A percentile compares a stretch with the other conserved stretches of the same genome.
phyloP scores from a whole-genome alignment of 2,113 vertebrate species.

The Falcunculus frontatus region DNA sequence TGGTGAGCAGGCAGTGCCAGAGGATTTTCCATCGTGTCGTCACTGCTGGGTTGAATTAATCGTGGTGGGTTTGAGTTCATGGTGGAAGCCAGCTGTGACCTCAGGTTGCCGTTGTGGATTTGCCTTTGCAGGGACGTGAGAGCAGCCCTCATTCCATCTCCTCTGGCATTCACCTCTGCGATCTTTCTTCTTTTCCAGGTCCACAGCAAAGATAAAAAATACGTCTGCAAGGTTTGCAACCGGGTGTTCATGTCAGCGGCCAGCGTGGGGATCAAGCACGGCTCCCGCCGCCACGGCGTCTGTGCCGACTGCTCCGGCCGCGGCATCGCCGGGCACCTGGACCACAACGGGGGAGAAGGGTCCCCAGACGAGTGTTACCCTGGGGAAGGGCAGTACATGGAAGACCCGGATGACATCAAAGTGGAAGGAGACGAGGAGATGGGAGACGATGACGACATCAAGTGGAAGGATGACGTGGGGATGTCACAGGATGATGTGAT shows the following conservation, averaged over 20 bases:
- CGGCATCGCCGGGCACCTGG: conserved; percentile 79
- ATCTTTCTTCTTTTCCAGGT: conserved; percentile 71
- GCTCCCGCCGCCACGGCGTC: conserved; percentile 92
- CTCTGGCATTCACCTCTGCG: fast-evolving
- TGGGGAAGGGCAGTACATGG: conserved; percentile 83
- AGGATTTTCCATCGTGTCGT: not conserved
- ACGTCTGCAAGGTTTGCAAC: conserved; percentile 97
- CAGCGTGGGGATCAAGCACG: conserved; percentile 96
- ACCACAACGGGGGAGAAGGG: conserved; percentile 80
- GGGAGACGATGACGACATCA: conserved; percentile 85
- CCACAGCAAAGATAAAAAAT: conserved; percentile 99
- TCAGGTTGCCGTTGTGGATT: fast-evolving
- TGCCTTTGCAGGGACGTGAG: not conserved
- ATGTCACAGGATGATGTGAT: conserved; percentile 78
- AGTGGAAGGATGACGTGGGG: conserved; percentile 83
- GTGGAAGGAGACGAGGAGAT: conserved; percentile 80
- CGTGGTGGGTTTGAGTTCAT: fast-evolving
- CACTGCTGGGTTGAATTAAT: not conserved
- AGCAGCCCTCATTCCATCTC: not conserved
- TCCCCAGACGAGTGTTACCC: conserved; percentile 88
- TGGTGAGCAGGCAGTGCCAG: not conserved
- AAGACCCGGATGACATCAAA: conserved; percentile 78
- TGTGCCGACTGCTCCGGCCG: conserved; percentile 89
- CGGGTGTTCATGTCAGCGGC: conserved; percentile 96
- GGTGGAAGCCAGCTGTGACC: fast-evolving